Base-by-base conservation (phyloP, 2,888 invertebrate genomes). In the Eubasilissa splendida region DNA sequence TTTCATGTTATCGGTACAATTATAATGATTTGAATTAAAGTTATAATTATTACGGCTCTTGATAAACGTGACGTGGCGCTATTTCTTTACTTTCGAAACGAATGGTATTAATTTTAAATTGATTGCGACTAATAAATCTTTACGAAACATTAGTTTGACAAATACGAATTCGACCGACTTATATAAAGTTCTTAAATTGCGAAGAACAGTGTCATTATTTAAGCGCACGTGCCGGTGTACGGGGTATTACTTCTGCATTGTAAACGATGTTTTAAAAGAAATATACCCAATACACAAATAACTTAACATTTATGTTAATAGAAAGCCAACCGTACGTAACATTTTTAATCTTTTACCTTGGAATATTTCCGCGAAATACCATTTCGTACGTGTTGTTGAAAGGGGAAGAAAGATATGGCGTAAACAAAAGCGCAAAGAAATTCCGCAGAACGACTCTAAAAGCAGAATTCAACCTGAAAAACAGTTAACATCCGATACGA, bases 341-440 rank as follows among this genome's bases (percentile, higher is more conserved):
- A 74, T 74, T 74, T 74, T 74, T 74, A 74, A 74, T 74, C 74
- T 74, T 74, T 74, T 74, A 74, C 74, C 74, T 74, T 74, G 74
- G 59, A 74, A 74, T 74, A 74, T 74, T 74, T 74, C 42, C 74
- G 59, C 58, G 50, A 59, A 74, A 59, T 59, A 59, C 56, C 50
- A 58, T 58, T 58, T 74, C 74, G 74, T 58, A 74, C 74, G 74
- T 74, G 74, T 59, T 74, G 58, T 58, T 53, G 58, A 59, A 58
- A 74, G 42, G 42, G 42, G 42, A 74, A 33, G 42, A 50, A 50
- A 74, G 74, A 59, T 50, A 58, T 50, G 59, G 59, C 58, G 42
- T 58, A 58, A 74, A 59, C 70, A 70, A 74, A 74, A 74, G 74
- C 7, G 59, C 42, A 42, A 74, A 74, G 59, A 59, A 74, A 74